These are phyloP conservation scores for Rhagoletis pomonella DNA, from an alignment of 1,140 invertebrate species.

Conservation along the genomic window DNA sequence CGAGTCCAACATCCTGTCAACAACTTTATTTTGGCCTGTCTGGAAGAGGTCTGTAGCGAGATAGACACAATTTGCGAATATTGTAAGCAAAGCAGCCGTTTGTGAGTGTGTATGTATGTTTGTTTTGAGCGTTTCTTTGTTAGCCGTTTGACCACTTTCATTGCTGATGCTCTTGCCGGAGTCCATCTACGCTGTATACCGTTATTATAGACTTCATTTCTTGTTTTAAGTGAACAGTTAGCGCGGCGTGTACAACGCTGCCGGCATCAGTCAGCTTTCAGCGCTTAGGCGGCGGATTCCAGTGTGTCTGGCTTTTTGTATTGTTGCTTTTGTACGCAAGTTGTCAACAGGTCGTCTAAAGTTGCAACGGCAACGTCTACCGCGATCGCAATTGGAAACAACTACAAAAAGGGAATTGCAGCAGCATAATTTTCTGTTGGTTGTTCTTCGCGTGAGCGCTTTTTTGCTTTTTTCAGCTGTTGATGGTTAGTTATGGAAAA, in stretches of 20 bases:
- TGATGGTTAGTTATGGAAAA: background rate
- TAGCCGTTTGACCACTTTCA: constrained; percentile 26
- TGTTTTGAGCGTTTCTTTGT: too few species aligned
- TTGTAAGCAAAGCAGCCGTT: background rate
- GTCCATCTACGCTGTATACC: background rate
- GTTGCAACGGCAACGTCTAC: background rate
- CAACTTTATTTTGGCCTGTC: constrained; percentile 9
- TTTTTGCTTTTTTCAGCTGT: background rate
- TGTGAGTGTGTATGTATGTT: background rate
- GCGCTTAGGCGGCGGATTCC: constrained; percentile 37
- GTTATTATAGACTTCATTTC: background rate
- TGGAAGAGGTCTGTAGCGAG: background rate
- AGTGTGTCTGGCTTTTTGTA: background rate
- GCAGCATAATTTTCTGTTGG: background rate
- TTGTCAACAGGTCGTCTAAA: background rate
- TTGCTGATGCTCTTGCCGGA: background rate
- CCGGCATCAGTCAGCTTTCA: background rate
- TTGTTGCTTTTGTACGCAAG: background rate
- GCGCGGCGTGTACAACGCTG: constrained; percentile 2
- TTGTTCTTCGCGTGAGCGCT: background rate
- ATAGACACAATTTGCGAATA: background rate
- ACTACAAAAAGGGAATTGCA: background rate
- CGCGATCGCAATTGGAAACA: background rate
- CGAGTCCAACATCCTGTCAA: constrained; percentile 38
- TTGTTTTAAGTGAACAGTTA: background rate